Conservation (phyloP, 2,113 vertebrate genomes). For the Caloenas nicobarica region DNA sequence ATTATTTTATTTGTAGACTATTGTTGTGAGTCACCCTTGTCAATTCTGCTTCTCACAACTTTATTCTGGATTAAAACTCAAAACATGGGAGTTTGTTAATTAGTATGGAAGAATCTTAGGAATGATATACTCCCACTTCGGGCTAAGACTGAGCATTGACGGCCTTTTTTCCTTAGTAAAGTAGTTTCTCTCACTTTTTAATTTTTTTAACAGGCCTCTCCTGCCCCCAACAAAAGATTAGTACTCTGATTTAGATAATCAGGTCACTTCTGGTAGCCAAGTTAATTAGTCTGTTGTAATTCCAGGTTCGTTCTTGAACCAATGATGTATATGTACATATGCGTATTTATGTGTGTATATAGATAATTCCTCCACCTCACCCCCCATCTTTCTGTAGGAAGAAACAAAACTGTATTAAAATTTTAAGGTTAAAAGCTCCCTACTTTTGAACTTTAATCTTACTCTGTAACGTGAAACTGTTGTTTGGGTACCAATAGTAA, state of each 20-base stretch:
- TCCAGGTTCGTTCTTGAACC: conserved; percentile 5
- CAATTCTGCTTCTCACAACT: neutral
- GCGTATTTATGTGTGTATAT: neutral
- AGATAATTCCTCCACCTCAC: neutral
- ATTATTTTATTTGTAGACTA: neutral
- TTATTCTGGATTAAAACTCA: conserved; percentile 35
- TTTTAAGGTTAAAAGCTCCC: neutral
- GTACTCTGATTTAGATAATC: neutral
- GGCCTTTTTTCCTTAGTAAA: neutral
- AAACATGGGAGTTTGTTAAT: conserved; percentile 45
- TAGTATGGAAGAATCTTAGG: conserved; percentile 58
- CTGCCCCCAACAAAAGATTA: neutral
- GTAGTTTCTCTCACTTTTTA: neutral
- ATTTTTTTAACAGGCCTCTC: neutral
- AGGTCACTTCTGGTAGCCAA: conserved; percentile 22
- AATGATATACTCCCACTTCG: conserved; percentile 44
- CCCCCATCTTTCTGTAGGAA: neutral
- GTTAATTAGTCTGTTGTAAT: neutral
- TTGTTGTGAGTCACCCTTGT: neutral
- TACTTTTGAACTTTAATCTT: neutral
- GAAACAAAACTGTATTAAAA: neutral
- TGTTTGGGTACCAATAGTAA: neutral
- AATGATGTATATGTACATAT: neutral
- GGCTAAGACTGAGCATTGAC: neutral
- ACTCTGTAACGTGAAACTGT: neutral